These are phyloP conservation scores for Lamproptera curius DNA, from an alignment of 2,888 invertebrate genomes.

Conservation along the genomic window DNA sequence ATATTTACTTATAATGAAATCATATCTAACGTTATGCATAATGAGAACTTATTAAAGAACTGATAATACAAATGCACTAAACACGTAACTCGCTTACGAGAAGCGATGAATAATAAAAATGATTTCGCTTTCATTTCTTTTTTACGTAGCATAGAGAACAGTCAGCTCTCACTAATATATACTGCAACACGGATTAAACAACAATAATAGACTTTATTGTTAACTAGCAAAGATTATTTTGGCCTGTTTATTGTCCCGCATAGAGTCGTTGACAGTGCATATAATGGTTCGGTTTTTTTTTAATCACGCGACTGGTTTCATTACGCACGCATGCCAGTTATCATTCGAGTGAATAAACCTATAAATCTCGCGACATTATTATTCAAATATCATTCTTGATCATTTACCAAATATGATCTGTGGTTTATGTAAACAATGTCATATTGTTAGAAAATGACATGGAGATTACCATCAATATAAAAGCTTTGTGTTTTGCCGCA, in stretches of 20 bases:
- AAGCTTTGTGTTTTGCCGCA: no score
- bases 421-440: no score
- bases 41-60: no score
- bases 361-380: no score
- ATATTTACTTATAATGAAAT: no score
- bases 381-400: no score
- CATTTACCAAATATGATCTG: no score
- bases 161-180: constrained; percentile 19
- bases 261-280: constrained; percentile 5
- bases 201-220: constrained; percentile 1
- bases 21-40: no score
- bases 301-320: background rate
- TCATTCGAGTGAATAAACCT: no score
- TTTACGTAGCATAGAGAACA: constrained; percentile 7
- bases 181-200: background rate
- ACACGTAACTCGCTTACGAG: constrained; percentile 7
- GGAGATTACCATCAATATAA: no score
- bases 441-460: no score
- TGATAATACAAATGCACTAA: background rate
- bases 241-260: background rate
- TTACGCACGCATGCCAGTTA: background rate
- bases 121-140: constrained; percentile 15
- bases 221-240: background rate
- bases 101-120: constrained; percentile 10
- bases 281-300: constrained; percentile 4